These are phyloP conservation scores for Hemibagrus guttatus DNA, from an alignment of 2,797 vertebrate genomes.

Conservation along the genomic window DNA sequence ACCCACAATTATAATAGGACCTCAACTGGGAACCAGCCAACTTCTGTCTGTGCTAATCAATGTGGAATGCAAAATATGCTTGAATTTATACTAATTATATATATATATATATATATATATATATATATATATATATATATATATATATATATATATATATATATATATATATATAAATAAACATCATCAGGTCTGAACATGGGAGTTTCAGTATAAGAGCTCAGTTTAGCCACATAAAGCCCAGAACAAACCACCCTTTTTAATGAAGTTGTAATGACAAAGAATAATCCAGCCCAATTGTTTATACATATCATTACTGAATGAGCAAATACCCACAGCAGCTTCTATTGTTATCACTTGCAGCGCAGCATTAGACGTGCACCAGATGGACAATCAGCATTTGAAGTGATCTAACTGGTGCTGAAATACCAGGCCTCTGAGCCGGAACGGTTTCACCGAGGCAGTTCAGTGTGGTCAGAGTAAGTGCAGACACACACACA, in stretches of 20 bases:
- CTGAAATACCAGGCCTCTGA: slow-evolving; percentile 43
- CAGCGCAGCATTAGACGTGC: slow-evolving; percentile 1
- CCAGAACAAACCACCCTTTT: background rate
- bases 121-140: no score
- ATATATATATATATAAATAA: no score
- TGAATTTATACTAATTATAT: background rate
- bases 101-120: no score
- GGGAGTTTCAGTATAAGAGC: background rate
- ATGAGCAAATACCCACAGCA: background rate
- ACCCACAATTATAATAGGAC: slow-evolving; percentile 31
- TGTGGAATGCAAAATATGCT: background rate
- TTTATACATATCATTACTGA: background rate
- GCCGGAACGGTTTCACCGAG: slow-evolving; percentile 22
- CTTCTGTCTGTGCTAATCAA: slow-evolving; percentile 51
- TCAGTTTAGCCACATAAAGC: background rate
- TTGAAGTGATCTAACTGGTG: slow-evolving; percentile 7
- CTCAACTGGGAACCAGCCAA: slow-evolving; percentile 40
- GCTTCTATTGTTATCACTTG: background rate
- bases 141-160: no score
- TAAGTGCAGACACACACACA: slow-evolving; percentile 24
- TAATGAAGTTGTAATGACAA: background rate
- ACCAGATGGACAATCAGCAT: slow-evolving; percentile 35
- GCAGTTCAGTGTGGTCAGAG: slow-evolving; percentile 10
- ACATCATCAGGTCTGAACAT: background rate
- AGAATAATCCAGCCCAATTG: background rate